Evolutionary conservation across 2,113 vertebrate species (phyloP).

Genomic region (Paramisgurnus dabryanus): DNA sequence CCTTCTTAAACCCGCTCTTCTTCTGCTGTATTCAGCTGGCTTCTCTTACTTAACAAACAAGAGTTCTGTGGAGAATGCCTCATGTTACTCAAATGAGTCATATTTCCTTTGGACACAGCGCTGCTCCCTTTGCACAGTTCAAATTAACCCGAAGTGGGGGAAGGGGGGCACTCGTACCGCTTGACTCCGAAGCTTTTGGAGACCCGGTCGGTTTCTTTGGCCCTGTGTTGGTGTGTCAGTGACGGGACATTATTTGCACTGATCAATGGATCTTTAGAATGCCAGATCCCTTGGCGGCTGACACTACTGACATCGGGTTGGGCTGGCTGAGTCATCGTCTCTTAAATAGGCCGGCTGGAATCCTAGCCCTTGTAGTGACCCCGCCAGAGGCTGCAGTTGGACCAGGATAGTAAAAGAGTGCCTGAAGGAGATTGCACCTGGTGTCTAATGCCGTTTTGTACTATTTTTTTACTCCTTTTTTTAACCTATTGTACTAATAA

Average conservation of each 20-base stretch:
- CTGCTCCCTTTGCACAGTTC: slow-evolving; percentile 73
- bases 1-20: slow-evolving; percentile 23
- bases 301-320: slow-evolving; percentile 50
- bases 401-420: slow-evolving; percentile 45
- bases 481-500: not conserved
- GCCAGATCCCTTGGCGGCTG: slow-evolving; percentile 55
- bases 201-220: slow-evolving; percentile 60
- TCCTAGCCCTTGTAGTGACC: slow-evolving; percentile 58
- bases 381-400: slow-evolving; percentile 53
- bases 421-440: slow-evolving; percentile 59
- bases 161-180: slow-evolving; percentile 42
- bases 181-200: slow-evolving; percentile 52
- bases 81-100: slow-evolving; percentile 79
- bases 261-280: slow-evolving; percentile 44
- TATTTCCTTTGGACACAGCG: slow-evolving; percentile 77
- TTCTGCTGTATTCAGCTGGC: slow-evolving; percentile 49
- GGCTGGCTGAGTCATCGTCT: slow-evolving; percentile 64
- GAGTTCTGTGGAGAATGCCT: slow-evolving; percentile 74
- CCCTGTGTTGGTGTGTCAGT: slow-evolving; percentile 53
- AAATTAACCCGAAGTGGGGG: slow-evolving; percentile 69
- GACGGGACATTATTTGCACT: slow-evolving; percentile 30
- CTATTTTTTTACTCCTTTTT: slow-evolving; percentile 39
- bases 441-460: slow-evolving; percentile 41
- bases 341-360: slow-evolving; percentile 61
- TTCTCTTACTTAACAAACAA: slow-evolving; percentile 72